phyloP scores from a whole-genome alignment of 2,113 vertebrate genomes.

The Trematocara zebra region DNA sequence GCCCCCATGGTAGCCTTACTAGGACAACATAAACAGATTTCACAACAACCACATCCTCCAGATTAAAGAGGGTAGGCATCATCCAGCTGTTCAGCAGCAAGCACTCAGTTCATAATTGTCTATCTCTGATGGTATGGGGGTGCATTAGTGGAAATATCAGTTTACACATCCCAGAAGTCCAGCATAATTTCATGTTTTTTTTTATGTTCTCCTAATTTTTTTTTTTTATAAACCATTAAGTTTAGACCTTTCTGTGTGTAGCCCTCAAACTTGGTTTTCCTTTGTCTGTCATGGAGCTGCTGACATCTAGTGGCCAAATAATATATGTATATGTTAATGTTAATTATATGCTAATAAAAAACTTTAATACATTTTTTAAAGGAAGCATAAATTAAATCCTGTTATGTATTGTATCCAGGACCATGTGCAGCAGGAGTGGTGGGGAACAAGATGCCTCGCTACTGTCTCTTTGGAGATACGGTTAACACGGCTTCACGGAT shows the following conservation, averaged over 20 bases:
- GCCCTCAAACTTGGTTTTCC: not conserved
- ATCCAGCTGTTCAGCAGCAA: not conserved
- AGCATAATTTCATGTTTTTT: not conserved
- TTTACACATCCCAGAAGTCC: not conserved
- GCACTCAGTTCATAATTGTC: not conserved
- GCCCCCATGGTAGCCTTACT: too few relatives aligned
- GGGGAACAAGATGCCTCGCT: conserved; percentile 96
- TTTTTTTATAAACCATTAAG: not conserved
- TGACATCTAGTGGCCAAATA: not conserved
- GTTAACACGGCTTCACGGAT: conserved; percentile 95
- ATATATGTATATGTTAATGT: not conserved
- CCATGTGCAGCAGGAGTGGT: conserved; percentile 94
- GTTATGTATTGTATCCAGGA: conserved; percentile 65
- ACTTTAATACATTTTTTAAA: too few relatives aligned
- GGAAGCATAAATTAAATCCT: not conserved
- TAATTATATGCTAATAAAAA: not conserved
- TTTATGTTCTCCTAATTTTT: not conserved
- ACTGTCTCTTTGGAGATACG: conserved; percentile 91
- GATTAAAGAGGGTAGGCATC: not conserved
- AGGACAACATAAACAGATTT: too few relatives aligned
- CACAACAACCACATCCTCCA: not conserved
- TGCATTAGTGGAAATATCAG: not conserved
- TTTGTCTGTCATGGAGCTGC: not conserved
- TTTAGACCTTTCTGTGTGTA: accelerated
- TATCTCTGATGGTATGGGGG: accelerated